A percentile compares a stretch with the other conserved stretches of the same genome.
Conservation (phyloP, 2,797 vertebrate species). For the Oreochromis mossambicus region DNA sequence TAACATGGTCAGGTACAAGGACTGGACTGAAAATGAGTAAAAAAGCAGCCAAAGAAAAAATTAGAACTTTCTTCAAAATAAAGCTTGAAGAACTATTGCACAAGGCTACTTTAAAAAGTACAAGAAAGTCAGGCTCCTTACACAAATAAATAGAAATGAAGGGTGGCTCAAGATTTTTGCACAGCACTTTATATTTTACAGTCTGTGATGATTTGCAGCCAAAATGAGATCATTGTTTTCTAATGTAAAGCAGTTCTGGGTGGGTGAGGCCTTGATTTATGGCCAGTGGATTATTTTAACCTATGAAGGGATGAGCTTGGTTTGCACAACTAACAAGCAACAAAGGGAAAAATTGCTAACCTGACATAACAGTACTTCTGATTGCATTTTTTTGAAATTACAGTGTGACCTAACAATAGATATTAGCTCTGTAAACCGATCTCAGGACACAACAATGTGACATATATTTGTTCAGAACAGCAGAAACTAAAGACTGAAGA, state of each 20-base stretch:
- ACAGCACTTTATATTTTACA: neutral
- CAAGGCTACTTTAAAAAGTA: neutral
- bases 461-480: constrained; percentile 30
- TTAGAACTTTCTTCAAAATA: neutral
- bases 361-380: neutral
- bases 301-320: neutral
- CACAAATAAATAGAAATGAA: neutral
- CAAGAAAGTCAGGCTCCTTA: neutral
- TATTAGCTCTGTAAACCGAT: neutral
- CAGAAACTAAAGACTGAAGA: constrained; percentile 35
- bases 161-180: neutral
- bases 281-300: neutral
- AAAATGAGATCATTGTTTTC: neutral
- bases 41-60: neutral
- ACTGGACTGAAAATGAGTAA: neutral
- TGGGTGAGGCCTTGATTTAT: neutral
- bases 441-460: neutral
- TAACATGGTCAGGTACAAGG: neutral
- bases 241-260: neutral
- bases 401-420: neutral
- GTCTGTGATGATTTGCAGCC: neutral
- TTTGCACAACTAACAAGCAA: rapidly evolving
- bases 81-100: neutral
- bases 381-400: neutral
- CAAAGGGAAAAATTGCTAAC: neutral